Conservation (phyloP, 2,888 invertebrate genomes). For the Atethmia centrago region DNA sequence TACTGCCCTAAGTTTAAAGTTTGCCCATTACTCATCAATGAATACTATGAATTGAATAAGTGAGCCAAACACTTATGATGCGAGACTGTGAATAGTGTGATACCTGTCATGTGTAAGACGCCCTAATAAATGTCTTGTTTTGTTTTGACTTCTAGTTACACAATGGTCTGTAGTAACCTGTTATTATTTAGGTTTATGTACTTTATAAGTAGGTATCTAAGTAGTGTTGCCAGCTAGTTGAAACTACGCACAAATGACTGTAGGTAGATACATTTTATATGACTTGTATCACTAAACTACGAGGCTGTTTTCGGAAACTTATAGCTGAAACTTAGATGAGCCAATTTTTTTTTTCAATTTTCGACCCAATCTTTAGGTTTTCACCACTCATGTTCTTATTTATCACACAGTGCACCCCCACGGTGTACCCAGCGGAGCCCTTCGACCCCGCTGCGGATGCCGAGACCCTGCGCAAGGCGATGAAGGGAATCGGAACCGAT, state of each 20-base stretch:
- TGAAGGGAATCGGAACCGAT: constrained; percentile 98
- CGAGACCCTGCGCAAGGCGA: constrained; percentile 95
- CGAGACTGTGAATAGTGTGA: constrained; percentile 1
- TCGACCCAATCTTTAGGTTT: too few species aligned
- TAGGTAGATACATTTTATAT: not conserved
- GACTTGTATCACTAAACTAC: not conserved
- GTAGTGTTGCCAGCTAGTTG: not conserved
- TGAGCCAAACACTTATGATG: constrained; percentile 25
- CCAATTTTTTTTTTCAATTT: not conserved
- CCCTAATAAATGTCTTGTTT: constrained; percentile 2
- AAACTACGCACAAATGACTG: not conserved
- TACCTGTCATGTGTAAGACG: constrained; percentile 9
- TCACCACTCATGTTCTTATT: constrained; percentile 13
- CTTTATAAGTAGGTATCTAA: too few species aligned
- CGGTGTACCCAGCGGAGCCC: constrained; percentile 96
- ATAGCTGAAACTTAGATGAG: not conserved
- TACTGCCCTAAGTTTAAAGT: constrained; percentile 38
- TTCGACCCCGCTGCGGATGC: constrained; percentile 97
- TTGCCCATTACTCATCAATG: constrained; percentile 47
- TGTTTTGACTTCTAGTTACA: constrained; percentile 18
- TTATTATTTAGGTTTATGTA: not conserved
- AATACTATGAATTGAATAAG: constrained; percentile 40
- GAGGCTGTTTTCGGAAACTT: not conserved
- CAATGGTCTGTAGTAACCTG: constrained; percentile 16
- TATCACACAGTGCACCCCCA: constrained; percentile 94